Evolutionary conservation across 2,797 vertebrate species (phyloP), one percentile per base, ranked within the genome.

Genomic region (Kryptopterus vitreolus): DNA sequence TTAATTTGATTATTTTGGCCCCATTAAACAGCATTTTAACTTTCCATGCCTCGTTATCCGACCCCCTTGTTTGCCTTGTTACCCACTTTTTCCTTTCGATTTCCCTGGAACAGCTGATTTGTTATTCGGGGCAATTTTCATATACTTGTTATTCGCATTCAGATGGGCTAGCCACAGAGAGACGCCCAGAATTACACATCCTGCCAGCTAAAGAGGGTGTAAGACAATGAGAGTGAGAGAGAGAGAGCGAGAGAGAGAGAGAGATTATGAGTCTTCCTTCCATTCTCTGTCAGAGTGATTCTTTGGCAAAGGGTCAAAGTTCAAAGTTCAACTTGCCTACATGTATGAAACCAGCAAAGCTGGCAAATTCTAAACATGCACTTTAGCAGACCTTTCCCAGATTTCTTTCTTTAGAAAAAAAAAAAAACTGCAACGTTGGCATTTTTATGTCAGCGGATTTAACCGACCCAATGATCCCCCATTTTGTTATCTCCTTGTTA

Each of bases 141-240:
- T n/a, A n/a, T n/a, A n/a, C n/a, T n/a, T n/a, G n/a, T n/a, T n/a
- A n/a, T n/a, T n/a, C n/a, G n/a, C n/a, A n/a, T n/a, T n/a, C n/a
- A n/a, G n/a, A n/a, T n/a, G n/a, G n/a, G n/a, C n/a, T n/a, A 99
- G 93, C 97, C 97, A 99, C 8, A 99, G 91, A 55, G 96, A 96
- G 88, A 99, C 96, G 0, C 98, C 98, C 85, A 99, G 93, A 88
- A 99, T 96, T 22, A 98, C 95, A 11, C 98, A 97, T 87, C 98
- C 98, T 0, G 96, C 94, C 84, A 99, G 90, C 94, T 94, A 86
- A 26, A 85, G 1, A 57, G n/a, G 76, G 24, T 31, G 55, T 78
- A 24, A 61, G 24, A 58, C 16, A 62, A 48, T 65, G 16, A 76
- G 1, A 53, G 4, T 77, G 12, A 35, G 22, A 24, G 11, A 73